Conservation (phyloP, 2,797 vertebrate genomes). For the Chaenodraco wilsoni region DNA sequence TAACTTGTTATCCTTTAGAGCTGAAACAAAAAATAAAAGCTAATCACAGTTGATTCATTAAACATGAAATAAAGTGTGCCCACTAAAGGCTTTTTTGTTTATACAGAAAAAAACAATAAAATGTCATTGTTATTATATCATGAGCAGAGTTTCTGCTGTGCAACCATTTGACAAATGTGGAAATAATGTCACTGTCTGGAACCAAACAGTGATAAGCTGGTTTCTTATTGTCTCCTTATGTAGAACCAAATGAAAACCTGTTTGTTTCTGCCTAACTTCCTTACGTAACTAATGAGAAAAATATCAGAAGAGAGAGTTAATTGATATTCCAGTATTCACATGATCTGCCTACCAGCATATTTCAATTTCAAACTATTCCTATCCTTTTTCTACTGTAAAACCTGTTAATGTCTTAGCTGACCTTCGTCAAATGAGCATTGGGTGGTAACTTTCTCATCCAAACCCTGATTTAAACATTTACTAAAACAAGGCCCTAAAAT, state of each 20-base stretch:
- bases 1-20: neutral
- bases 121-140: neutral
- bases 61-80: neutral
- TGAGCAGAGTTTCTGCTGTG: slow-evolving; percentile 2
- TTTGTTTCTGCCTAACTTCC: neutral
- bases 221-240: too few species aligned
- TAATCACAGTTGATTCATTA: neutral
- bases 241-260: neutral
- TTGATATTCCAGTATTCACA: neutral
- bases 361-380: neutral
- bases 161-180: neutral
- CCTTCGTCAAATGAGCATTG: neutral
- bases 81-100: too few species aligned
- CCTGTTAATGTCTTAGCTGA: too few species aligned
- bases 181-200: neutral
- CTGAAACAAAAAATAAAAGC: slow-evolving; percentile 14
- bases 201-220: neutral
- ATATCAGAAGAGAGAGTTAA: neutral
- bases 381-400: too few species aligned
- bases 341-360: too few species aligned
- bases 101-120: neutral
- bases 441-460: neutral
- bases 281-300: neutral
- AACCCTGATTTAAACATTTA: neutral
- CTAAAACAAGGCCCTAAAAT: neutral